These are phyloP conservation scores for Platyrinchus mystaceus DNA, from an alignment of 2,797 vertebrate genomes.

Conservation along the genomic window DNA sequence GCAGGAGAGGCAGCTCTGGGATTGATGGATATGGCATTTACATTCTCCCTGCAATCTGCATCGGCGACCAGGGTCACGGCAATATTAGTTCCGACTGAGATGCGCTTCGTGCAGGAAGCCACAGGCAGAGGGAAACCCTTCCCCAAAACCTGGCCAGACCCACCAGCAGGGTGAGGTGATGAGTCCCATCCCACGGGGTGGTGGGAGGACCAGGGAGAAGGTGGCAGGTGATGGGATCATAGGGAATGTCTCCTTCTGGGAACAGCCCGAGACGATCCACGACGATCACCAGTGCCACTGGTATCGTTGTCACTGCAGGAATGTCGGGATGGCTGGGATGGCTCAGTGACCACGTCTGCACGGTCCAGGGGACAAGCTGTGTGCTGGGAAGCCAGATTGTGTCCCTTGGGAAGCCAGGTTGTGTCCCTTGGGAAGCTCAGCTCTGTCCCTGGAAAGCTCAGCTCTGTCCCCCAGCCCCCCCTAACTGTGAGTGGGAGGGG, in stretches of 20 bases:
- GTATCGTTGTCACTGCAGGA: rapidly evolving
- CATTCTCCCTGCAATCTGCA: not conserved
- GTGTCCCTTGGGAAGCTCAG: not conserved
- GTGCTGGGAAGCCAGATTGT: not conserved
- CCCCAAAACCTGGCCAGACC: not conserved
- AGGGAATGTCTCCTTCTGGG: not conserved
- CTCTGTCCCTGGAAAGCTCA: not conserved
- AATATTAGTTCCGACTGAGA: not conserved
- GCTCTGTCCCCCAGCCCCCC: too few species aligned
- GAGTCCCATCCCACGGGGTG: not conserved
- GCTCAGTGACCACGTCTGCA: rapidly evolving
- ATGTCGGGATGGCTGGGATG: not conserved
- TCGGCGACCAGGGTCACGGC: not conserved
- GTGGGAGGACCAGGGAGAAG: not conserved
- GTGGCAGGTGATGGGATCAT: not conserved
- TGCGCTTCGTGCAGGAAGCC: not conserved
- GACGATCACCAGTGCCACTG: not conserved
- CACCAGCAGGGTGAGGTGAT: not conserved
- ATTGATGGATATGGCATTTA: not conserved
- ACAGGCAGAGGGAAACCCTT: not conserved
- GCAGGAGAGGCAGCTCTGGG: not conserved
- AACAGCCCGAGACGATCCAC: rapidly evolving
- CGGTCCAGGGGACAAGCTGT: too few species aligned
- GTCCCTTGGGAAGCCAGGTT: not conserved
- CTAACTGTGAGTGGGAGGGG: too few species aligned